Evolutionary conservation across 2,113 vertebrate species (phyloP), one percentile per base, ranked within the genome.

Genomic region (Pionites leucogaster): DNA sequence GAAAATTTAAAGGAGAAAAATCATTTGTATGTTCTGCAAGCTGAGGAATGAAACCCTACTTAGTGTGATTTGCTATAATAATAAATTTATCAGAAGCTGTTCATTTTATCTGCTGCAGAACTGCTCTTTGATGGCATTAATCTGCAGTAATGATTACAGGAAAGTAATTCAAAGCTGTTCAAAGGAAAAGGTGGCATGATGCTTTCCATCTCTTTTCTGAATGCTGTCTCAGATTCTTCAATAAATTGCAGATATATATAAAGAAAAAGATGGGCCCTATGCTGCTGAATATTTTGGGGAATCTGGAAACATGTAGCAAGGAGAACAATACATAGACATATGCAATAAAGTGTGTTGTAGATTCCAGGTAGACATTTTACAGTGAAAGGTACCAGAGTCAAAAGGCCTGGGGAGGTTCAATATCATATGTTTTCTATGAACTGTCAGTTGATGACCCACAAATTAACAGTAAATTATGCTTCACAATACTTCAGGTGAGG

Each of bases 91-190:
- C 94, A 96, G 89, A 97, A 96, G 72, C 72, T 92, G 57, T 80
- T 97, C 93, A 92, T 86, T 93, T 96, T 96, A 89, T 97, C 93
- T 96, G 90, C 92, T 89, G 70, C 52, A 97, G 89, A 96, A 97
- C 93, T 92, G 76, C 62, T 98, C 86, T 97, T 96, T 95, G 95
- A 96, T 97, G 87, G 59, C 92, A 96, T 96, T 97, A 98, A 97
- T 94, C 96, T 96, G 88, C 79, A 96, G 92, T 97, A 97, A 97
- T 97, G 92, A 98, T 96, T 97, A 79, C 63, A 96, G 67, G 67
- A 93, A 96, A 95, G 90, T 95, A 95, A 97, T 92, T 94, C 86
- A 96, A 90, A 91, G 55, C 83, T 91, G 65, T 86, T 96, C 91
- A 95, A 47, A 95, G 31, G 28, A 28, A 96, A 92, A 93, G 74